phyloP scores from a whole-genome alignment of 64 coral and sea anemone species.

The Anthopleura sola region DNA sequence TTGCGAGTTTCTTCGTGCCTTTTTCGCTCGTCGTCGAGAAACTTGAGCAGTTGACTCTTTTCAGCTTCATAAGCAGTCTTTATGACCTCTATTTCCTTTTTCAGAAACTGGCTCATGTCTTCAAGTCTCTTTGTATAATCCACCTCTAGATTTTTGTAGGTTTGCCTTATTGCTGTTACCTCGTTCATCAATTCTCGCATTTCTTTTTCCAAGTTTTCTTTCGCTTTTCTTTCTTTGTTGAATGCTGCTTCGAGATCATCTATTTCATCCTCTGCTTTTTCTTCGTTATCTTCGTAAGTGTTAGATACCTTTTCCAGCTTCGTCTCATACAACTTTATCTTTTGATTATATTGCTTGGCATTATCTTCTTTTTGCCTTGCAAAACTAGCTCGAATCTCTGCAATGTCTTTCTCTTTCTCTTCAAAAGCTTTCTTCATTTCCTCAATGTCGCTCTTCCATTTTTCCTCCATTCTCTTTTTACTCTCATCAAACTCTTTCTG shows the following conservation, averaged over 20 bases:
- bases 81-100: conserved; percentile 1
- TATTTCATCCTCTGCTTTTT: conserved; percentile 26
- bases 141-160: background rate
- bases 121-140: conserved; percentile 16
- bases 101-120: background rate
- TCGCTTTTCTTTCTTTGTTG: conserved; percentile 36
- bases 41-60: conserved; percentile 7
- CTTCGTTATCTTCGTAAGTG: conserved; percentile 28
- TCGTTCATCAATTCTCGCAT: conserved; percentile 2
- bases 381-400: background rate
- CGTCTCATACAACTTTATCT: background rate
- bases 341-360: background rate
- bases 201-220: conserved; percentile 10
- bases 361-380: background rate
- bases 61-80: conserved; percentile 18
- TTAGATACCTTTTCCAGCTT: background rate
- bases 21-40: conserved; percentile 7
- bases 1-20: conserved; percentile 8
- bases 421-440: background rate
- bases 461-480: conserved; percentile 17
- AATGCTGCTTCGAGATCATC: conserved; percentile 27
- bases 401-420: background rate
- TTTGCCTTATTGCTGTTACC: conserved; percentile 2
- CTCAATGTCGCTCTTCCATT: conserved; percentile 16
- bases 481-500: conserved; percentile 37